Conservation (phyloP, 2,113 vertebrate species). For the Peromyscus californicus region DNA sequence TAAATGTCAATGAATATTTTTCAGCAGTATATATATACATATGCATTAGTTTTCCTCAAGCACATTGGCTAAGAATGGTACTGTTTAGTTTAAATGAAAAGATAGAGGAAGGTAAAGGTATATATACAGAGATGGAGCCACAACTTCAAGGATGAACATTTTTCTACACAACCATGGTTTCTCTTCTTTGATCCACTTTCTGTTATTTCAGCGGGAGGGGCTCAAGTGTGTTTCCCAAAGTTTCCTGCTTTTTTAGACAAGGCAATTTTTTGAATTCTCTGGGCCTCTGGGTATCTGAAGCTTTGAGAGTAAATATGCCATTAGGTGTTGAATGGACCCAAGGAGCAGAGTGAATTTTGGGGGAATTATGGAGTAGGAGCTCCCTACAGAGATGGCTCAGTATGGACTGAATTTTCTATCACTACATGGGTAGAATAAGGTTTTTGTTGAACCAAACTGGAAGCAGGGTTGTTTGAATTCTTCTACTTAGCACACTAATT, state of each 20-base stretch:
- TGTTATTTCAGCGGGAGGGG: background rate
- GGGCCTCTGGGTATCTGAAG: background rate
- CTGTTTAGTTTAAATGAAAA: background rate
- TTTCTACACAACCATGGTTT: background rate
- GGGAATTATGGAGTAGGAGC: background rate
- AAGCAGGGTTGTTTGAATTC: background rate
- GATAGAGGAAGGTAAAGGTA: background rate
- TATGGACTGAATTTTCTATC: conserved; percentile 20
- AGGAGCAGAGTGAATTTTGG: background rate
- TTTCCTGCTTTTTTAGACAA: background rate
- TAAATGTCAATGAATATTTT: conserved; percentile 59
- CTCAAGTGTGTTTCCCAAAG: background rate
- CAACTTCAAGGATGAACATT: background rate
- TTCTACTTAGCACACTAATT: background rate
- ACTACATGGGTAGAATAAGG: background rate
- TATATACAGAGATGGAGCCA: background rate
- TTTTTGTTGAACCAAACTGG: background rate
- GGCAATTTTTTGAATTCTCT: background rate
- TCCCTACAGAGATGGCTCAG: background rate
- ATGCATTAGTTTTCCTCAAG: conserved; percentile 27
- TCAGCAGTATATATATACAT: background rate
- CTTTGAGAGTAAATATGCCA: background rate
- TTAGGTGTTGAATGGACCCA: background rate
- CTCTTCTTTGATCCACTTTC: background rate
- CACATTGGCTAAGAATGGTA: background rate